Evolutionary conservation across 2,888 invertebrate genomes (phyloP), one percentile per base, ranked within the genome.

Genomic region (Epinotia bilunana): DNA sequence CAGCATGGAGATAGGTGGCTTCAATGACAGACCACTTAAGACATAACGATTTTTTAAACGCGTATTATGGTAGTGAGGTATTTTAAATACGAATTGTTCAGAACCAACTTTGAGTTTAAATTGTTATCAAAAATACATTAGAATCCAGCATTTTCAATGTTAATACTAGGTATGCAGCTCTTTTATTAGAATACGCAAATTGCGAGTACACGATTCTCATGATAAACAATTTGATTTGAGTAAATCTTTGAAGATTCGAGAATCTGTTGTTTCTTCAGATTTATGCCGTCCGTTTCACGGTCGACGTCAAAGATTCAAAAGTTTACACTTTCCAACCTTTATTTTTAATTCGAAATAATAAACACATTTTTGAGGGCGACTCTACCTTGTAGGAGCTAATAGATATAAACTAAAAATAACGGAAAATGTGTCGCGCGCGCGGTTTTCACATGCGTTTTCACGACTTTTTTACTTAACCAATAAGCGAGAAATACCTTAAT

Each of bases 401-500:
- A 23, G 23, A 28, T 28, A 28, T 28, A 3, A 28, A 28, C 23
- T 28, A 28, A 28, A 28, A 28, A 33, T 33, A 33, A 33, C 33
- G 33, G 33, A 33, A 33, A 33, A 33, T 33, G 6, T 33, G 33
- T 1, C 46, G 16, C 4, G 12, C 46, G 46, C 3, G 46, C 13
- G 13, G 3, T 12, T 13, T 46, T 13, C 12, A 46, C 12, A 46
- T 12, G 46, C 46, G 46, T 1, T 2, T 46, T 46, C 11, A 4
- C 3, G 46, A 46, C 1, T 33, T 33, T 33, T 33, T 33, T 33
- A 33, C n/a, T n/a, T n/a, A n/a, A n/a, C n/a, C n/a, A n/a, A n/a
- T n/a, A n/a, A n/a, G n/a, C n/a, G n/a, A n/a, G 3, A 55, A 55
- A 86, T 33, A 84, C 82, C 81, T 77, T 87, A 85, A 85, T 87